Base-by-base conservation (phyloP, 2,113 vertebrate genomes). In the Ailuropoda melanoleuca region DNA sequence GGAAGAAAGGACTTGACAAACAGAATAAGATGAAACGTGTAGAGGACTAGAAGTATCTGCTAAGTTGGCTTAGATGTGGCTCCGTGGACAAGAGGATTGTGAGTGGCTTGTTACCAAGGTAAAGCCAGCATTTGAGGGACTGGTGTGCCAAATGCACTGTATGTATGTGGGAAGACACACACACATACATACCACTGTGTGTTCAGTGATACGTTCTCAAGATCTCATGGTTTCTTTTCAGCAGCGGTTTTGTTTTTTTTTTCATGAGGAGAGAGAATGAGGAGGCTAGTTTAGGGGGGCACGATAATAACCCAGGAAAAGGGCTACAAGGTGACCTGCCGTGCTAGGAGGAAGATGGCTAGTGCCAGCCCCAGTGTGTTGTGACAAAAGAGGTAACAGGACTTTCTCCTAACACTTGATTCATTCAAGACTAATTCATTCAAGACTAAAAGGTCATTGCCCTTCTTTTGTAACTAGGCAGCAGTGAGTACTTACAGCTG, bases 201-300 rank as follows among this genome's bases (percentile, higher is more conserved):
- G 3, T 55, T 77, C 56, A 21, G 12, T 37, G 50, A 46, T 50
- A 66, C 13, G 72, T 87, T 29, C 19, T 83, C 74, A 23, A 66
- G 81, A 68, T 93, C 86, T 96, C 26, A 37, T 17, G 1, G 17
- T 68, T 92, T 93, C 62, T 95, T 90, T 83, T 56, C 78, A 81
- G 56, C 87, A 43, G 31, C 43, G 8, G 80, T 95, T 64, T 66
- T 58, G 23, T 58, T 43, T n/a, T 66, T 58, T 58, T 43, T n/a
- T 66, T 24, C 17, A 26, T 58, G 64, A 81, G 14, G 24, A 15
- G 14, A 68, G 34, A 96, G 31, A 55, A 60, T 58, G 62, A 93
- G n/a, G 43, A 77, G 23, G 50, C 62, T 87, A 70, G n/a, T 62
- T 85, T 74, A 78, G 66, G 46, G 50, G 31, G 8, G 34, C 66